Conservation (phyloP, 2,797 vertebrate genomes). For the Cossypha niveicapilla region DNA sequence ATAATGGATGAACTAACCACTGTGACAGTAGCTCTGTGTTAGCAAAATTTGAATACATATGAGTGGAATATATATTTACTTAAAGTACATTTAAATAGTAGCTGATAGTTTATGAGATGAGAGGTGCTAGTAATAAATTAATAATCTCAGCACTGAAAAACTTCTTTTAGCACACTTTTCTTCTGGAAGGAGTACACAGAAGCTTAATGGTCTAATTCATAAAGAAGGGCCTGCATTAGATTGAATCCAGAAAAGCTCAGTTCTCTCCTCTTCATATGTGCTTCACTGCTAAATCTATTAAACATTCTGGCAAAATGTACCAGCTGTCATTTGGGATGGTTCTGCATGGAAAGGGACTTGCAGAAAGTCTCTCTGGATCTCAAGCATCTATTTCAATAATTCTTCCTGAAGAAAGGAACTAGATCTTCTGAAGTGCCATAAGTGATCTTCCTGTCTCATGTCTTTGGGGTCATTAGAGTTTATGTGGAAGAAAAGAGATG, state of each 20-base stretch:
- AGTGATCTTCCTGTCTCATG: background rate
- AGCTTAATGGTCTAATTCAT: background rate
- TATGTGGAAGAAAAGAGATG: background rate
- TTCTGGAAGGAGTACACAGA: background rate
- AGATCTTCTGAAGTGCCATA: background rate
- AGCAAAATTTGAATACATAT: background rate
- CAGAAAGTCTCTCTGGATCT: background rate
- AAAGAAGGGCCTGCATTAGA: background rate
- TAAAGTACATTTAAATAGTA: background rate
- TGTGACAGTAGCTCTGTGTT: background rate
- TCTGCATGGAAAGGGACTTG: accelerated
- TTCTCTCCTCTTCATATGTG: background rate
- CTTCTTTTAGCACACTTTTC: background rate
- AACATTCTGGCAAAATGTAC: background rate
- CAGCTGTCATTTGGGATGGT: background rate
- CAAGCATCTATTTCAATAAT: background rate
- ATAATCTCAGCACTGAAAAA: background rate
- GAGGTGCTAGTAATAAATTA: background rate
- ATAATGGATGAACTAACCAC: background rate
- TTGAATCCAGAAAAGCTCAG: background rate
- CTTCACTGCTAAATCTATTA: background rate
- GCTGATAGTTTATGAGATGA: background rate
- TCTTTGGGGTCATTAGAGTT: background rate
- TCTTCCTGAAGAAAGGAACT: background rate
- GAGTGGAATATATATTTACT: background rate